Conservation (phyloP, 1,140 invertebrate genomes). For the Pentalonia nigronervosa region DNA sequence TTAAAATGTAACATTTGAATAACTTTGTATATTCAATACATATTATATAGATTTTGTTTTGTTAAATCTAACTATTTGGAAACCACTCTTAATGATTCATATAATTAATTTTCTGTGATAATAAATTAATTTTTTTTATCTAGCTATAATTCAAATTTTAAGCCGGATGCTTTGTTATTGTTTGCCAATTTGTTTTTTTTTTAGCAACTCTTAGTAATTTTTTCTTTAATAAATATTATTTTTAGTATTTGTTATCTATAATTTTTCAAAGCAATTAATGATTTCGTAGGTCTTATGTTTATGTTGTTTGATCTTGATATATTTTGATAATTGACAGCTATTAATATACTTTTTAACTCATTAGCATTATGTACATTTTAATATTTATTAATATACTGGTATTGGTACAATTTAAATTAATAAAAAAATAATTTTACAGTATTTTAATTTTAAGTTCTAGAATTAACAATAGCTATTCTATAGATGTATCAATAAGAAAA, state of each 20-base stretch:
- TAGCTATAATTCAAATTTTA: slow-evolving; percentile 43
- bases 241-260: too few relatives aligned
- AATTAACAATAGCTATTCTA: neutral
- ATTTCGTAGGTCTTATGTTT: too few relatives aligned
- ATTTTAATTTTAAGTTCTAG: neutral
- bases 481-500: neutral
- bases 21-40: neutral
- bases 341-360: neutral
- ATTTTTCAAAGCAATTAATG: too few relatives aligned
- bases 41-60: slow-evolving; percentile 31
- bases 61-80: neutral
- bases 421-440: neutral
- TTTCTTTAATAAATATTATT: slow-evolving; percentile 4
- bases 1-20: neutral
- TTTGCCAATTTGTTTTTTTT: slow-evolving; percentile 16
- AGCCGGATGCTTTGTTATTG: slow-evolving; percentile 27
- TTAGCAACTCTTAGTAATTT: neutral
- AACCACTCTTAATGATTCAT: neutral
- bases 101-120: slow-evolving; percentile 57
- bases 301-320: neutral
- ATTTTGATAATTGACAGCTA: neutral
- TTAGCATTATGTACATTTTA: neutral
- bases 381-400: neutral
- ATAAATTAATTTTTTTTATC: slow-evolving; percentile 54
- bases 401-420: neutral